Base-by-base conservation (phyloP, 2,888 invertebrate genomes). In the Allolobophora icterica region DNA sequence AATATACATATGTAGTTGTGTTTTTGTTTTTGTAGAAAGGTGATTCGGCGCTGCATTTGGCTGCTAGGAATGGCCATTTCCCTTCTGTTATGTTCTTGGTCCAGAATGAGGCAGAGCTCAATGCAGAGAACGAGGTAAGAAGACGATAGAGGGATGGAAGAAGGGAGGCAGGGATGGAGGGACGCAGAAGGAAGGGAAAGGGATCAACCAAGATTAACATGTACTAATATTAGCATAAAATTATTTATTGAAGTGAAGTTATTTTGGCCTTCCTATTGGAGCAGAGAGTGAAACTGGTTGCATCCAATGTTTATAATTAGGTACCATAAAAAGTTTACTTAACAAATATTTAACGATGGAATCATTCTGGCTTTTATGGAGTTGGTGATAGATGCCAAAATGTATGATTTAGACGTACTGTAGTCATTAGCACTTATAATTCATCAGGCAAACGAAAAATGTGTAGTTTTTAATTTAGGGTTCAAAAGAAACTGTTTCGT, bases 91-190 rank as follows among this genome's bases (percentile, higher is more conserved):
- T 87, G 38, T 87, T 87, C 87, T 38, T 87, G 38, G 87, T 87
- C 21, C 87, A 87, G 35, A 6, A 87, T 5, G 34, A 34, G 24
- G 87, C 87, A 87, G 87, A 87, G 21, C 19, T 87, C 19, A 17
- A 87, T 35, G 87, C 87, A 33, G 87, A 87, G 87, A 87, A 87
- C 35, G 87, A 87, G 38, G 87, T 87, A 38, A 34, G 87, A 71
- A 13, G n/a, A 71, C n/a, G 71, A n/a, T 71, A 13, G 71, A 71
- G n/a, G 15, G 71, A 13, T 11, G 30, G 71, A 71, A n/a, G 30
- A n/a, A 71, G 71, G n/a, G n/a, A 71, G 71, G 71, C 30, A 71
- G 71, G 71, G 6, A 71, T 30, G 52, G 52, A 24, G 52, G 52
- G 5, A 52, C 1, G 42, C 52, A 21, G 52, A 1, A 52, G 24